Evolutionary conservation across 2,113 vertebrate genomes (phyloP).

Genomic region (Halcyon senegalensis): DNA sequence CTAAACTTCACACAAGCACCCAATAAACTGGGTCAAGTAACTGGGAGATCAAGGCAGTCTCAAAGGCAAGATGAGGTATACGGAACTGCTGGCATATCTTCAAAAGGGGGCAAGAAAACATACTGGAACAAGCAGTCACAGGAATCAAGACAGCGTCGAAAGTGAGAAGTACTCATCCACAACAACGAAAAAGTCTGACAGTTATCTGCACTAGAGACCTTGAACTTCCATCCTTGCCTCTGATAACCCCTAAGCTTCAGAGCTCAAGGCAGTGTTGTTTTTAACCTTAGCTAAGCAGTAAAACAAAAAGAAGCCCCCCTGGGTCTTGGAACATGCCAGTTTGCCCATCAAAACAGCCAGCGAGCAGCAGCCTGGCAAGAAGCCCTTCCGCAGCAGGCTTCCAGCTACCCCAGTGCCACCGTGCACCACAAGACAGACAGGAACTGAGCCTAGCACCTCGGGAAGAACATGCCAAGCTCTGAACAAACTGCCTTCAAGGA

Average conservation of each 20-base stretch:
- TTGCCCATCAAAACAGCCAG: background rate
- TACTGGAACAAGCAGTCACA: rapidly evolving
- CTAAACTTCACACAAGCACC: background rate
- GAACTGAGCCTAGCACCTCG: background rate
- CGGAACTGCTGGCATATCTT: background rate
- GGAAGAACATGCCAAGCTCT: background rate
- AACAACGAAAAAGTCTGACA: no score
- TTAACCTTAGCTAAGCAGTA: background rate
- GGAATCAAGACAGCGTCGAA: background rate
- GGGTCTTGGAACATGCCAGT: background rate
- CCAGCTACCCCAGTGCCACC: background rate
- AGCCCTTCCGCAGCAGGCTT: background rate
- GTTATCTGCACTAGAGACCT: rapidly evolving
- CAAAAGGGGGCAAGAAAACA: background rate
- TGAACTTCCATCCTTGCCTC: background rate
- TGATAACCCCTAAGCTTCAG: background rate
- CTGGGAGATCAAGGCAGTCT: background rate
- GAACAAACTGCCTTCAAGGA: background rate
- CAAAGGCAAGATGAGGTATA: background rate
- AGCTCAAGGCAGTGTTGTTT: background rate
- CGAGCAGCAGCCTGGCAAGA: no score
- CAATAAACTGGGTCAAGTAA: background rate
- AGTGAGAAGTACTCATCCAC: background rate
- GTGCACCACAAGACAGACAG: background rate
- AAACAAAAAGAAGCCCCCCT: background rate